Conservation (phyloP, 2,113 vertebrate species). For the Plectropomus leopardus region DNA sequence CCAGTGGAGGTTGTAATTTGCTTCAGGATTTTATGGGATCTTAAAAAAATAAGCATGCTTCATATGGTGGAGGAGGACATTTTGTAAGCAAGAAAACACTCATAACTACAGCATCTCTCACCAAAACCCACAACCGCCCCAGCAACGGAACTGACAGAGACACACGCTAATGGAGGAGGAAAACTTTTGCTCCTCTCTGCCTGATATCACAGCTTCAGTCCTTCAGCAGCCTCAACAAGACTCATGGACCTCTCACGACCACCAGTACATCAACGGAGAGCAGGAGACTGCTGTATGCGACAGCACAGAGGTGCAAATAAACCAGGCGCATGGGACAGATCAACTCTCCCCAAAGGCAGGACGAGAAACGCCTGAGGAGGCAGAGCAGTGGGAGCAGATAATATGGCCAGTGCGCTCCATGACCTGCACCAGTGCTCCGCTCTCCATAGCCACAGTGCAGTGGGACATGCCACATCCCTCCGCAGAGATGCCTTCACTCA, state of each 20-base stretch:
- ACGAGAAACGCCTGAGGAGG: slow-evolving; percentile 37
- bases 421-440: slow-evolving; percentile 43
- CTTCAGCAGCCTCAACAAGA: slow-evolving; percentile 32
- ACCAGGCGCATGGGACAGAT: neutral
- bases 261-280: slow-evolving; percentile 49
- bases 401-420: slow-evolving; percentile 62
- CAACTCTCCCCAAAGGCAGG: neutral
- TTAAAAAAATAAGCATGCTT: slow-evolving; percentile 43
- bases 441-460: slow-evolving; percentile 78
- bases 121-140: neutral
- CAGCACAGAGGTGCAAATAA: slow-evolving; percentile 18
- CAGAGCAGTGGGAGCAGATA: slow-evolving; percentile 63
- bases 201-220: slow-evolving; percentile 43
- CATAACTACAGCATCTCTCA: slow-evolving; percentile 20
- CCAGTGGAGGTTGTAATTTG: neutral
- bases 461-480: slow-evolving; percentile 77
- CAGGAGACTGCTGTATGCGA: slow-evolving; percentile 15
- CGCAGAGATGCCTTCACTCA: slow-evolving; percentile 26
- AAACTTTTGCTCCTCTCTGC: slow-evolving; percentile 41
- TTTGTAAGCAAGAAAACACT: slow-evolving; percentile 30
- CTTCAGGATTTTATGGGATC: slow-evolving; percentile 5
- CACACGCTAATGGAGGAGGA: slow-evolving; percentile 74
- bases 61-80: slow-evolving; percentile 19
- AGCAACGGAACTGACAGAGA: slow-evolving; percentile 20
- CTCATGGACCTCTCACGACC: slow-evolving; percentile 35